Conservation (phyloP, 2,113 vertebrate genomes). For the Xenus cinereus region DNA sequence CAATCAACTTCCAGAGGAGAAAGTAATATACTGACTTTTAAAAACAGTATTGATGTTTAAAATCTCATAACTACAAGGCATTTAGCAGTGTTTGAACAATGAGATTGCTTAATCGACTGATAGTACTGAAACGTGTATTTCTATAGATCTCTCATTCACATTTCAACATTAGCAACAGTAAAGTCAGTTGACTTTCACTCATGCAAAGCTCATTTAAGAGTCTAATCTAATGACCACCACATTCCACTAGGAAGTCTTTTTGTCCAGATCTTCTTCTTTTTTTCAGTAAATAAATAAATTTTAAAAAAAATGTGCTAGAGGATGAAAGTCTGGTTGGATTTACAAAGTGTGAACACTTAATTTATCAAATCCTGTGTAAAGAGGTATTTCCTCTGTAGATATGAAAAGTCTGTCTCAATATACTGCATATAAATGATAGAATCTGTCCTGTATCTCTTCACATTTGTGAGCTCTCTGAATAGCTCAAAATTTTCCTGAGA, state of each 20-base stretch:
- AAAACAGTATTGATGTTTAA: conserved; percentile 70
- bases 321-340: neutral
- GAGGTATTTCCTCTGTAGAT: neutral
- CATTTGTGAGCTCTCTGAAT: neutral
- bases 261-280: neutral
- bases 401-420: neutral
- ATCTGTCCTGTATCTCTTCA: neutral
- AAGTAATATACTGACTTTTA: conserved; percentile 66
- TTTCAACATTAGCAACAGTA: conserved; percentile 18
- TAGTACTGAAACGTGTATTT: conserved; percentile 12
- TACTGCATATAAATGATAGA: neutral
- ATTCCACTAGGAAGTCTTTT: neutral
- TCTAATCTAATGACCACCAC: neutral
- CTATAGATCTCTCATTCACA: neutral
- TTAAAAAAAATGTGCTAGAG: neutral
- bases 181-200: neutral
- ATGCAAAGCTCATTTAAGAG: neutral
- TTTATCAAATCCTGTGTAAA: neutral
- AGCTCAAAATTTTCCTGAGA: neutral
- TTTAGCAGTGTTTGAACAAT: conserved; percentile 64
- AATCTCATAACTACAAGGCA: conserved; percentile 68
- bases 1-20: conserved; percentile 51
- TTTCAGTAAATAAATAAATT: neutral
- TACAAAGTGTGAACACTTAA: neutral
- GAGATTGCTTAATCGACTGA: conserved; percentile 64